Evolutionary conservation across 2,113 vertebrate species (phyloP), one percentile per base, ranked within the genome.

Genomic region (rat (Rattus norvegicus)): DNA sequence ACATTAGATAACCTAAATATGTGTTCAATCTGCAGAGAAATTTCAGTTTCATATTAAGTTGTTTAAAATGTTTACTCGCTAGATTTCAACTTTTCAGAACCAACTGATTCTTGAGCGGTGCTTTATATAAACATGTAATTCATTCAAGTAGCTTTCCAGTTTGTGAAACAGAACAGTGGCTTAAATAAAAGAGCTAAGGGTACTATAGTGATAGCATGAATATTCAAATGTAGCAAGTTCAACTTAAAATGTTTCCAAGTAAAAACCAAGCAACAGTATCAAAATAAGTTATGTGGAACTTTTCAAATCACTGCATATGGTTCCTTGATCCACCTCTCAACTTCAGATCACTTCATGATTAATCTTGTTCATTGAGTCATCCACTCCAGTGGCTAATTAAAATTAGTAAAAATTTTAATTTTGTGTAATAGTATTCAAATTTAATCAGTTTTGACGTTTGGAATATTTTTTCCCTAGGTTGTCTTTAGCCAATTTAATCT

Each of bases 101-200:
- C 79, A 94, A 30, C 80, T 88, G 39, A 93, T 93, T 93, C 73
- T 92, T 96, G 63, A 94, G 43, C 36, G 54, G 8, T 79, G 19
- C 87, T 92, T 91, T 73, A 81, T 19, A 49, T 52, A 80, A 80
- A 93, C 43, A 92, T 73, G 2, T 12, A 69, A 88, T 93, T 94
- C 28, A 97, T 76, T 43, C 69, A 76, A 95, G 85, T 75, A 79
- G 5, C 65, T 95, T 92, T 70, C 81, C 92, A 92, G 93, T 87
- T 95, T 92, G 19, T 83, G 86, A 97, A 93, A 75, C 24, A 94
- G 72, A 93, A 72, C 14, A 91, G 72, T 86, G 3, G 67, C 56
- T 88, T 81, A 95, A 95, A 67, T 92, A 2, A 84, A 97, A 79
- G 79, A 54, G 3, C 8, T 65, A 87, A 93, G 88, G 52, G 8